A percentile compares a stretch with the other conserved stretches of the same genome.
Conservation (phyloP, 2,888 invertebrate species). For the Lissocephala sabroskyi region DNA sequence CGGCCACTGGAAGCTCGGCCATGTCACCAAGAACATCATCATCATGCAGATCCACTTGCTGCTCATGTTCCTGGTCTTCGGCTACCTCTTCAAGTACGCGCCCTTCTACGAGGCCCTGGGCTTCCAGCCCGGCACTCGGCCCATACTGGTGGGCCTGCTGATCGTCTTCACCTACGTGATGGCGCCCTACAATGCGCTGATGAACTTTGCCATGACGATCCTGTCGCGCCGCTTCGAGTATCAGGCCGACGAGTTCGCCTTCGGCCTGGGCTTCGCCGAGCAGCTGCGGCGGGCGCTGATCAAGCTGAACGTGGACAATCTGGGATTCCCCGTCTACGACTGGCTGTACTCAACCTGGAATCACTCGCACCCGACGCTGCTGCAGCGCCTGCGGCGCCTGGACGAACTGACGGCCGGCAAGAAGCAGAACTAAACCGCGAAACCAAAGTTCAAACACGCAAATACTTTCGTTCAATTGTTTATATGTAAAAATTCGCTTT, state of each 20-base stretch:
- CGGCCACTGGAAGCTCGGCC: slow-evolving; percentile 96
- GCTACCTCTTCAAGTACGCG: slow-evolving; percentile 78
- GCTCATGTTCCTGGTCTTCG: slow-evolving; percentile 79
- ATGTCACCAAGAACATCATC: slow-evolving; percentile 87
- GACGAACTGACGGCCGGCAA: slow-evolving; percentile 37
- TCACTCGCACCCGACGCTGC: slow-evolving; percentile 96
- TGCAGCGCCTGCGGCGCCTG: slow-evolving; percentile 84
- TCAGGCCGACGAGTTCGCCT: slow-evolving; percentile 95
- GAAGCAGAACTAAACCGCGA: slow-evolving; percentile 30
- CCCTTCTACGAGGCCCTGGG: slow-evolving; percentile 92
- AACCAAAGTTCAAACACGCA: slow-evolving; percentile 39
- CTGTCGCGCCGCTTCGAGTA: slow-evolving; percentile 94
- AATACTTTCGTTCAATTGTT: too few relatives aligned
- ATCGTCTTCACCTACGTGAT: slow-evolving; percentile 93
- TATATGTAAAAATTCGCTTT: too few relatives aligned
- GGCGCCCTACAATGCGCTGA: slow-evolving; percentile 92
- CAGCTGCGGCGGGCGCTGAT: slow-evolving; percentile 88
- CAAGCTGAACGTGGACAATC: slow-evolving; percentile 95
- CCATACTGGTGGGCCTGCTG: slow-evolving; percentile 92
- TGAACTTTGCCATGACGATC: slow-evolving; percentile 87
- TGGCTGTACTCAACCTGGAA: slow-evolving; percentile 94
- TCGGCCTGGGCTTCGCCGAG: slow-evolving; percentile 82
- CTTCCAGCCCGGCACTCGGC: slow-evolving; percentile 82
- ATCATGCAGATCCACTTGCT: slow-evolving; percentile 85
- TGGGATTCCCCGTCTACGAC: slow-evolving; percentile 96